Percentiles rank a stretch among this genome's conserved stretches.
Conservation (phyloP, 2,113 vertebrate genomes). For the Panthera tigris region DNA sequence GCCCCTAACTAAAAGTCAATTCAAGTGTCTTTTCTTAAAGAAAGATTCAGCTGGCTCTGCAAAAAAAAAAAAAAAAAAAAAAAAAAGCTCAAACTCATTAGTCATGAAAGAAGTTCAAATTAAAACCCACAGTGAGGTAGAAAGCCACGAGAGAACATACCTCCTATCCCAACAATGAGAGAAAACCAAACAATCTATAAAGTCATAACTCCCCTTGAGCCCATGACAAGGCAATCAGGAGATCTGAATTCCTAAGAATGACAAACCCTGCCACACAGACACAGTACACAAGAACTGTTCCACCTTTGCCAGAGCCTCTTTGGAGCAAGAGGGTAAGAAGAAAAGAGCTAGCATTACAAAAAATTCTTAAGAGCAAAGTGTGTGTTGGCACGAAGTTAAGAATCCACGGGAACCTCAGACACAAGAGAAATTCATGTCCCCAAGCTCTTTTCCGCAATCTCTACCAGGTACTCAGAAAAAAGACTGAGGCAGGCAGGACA, state of each 20-base stretch:
- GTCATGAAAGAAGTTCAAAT: not conserved
- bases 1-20: not conserved
- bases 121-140: not conserved
- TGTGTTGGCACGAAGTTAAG: not conserved
- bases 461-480: not conserved
- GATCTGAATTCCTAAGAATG: not conserved
- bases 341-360: not conserved
- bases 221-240: not conserved
- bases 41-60: not conserved
- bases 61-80: not conserved
- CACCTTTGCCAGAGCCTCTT: not conserved
- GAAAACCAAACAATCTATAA: not conserved
- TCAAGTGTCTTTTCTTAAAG: not conserved
- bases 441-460: not conserved
- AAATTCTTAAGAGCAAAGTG: not conserved
- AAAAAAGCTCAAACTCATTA: not conserved
- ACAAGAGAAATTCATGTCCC: not conserved
- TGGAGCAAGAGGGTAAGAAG: not conserved
- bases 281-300: not conserved
- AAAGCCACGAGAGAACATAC: not conserved
- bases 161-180: not conserved
- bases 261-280: not conserved
- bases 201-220: not conserved
- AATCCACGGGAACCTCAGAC: not conserved
- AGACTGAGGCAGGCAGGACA: not conserved